phyloP scores from a whole-genome alignment of 35 echinoderm and acorn worm genomes.

The Ophioderma brevispina region DNA sequence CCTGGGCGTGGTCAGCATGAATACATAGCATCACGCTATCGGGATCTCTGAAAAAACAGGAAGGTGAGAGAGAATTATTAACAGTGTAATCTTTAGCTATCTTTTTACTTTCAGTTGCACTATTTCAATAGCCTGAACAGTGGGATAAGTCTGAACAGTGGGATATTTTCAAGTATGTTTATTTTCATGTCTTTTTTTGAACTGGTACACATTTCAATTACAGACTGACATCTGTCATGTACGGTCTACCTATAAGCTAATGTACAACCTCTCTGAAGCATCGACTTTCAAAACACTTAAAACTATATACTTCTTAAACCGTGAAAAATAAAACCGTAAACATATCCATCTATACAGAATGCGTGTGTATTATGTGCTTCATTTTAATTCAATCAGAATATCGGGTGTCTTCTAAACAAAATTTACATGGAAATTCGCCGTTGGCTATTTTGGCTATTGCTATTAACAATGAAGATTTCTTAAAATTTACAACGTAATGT shows the following conservation, averaged over 20 bases:
- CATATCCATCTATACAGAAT: no score
- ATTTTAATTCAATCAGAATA: no score
- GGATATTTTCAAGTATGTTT: background rate
- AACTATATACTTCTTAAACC: no score
- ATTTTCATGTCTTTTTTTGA: background rate
- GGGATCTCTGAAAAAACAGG: slow-evolving; percentile 24
- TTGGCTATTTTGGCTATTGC: no score
- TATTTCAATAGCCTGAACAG: background rate
- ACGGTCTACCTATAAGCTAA: background rate
- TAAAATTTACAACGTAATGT: no score
- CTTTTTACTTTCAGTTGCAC: background rate
- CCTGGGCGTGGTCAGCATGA: slow-evolving; percentile 16
- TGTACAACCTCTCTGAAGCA: no score
- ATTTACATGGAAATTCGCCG: no score
- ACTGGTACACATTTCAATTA: background rate
- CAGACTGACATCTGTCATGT: background rate
- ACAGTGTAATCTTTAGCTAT: background rate
- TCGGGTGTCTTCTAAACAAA: no score
- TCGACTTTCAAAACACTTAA: no score
- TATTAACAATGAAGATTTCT: no score
- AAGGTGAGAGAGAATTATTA: background rate
- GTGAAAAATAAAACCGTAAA: no score
- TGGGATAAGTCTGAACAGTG: background rate
- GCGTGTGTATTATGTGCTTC: no score
- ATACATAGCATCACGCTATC: slow-evolving; percentile 31